phyloP scores from a whole-genome alignment of 2,888 invertebrate genomes.

The Campaea margaritaria region DNA sequence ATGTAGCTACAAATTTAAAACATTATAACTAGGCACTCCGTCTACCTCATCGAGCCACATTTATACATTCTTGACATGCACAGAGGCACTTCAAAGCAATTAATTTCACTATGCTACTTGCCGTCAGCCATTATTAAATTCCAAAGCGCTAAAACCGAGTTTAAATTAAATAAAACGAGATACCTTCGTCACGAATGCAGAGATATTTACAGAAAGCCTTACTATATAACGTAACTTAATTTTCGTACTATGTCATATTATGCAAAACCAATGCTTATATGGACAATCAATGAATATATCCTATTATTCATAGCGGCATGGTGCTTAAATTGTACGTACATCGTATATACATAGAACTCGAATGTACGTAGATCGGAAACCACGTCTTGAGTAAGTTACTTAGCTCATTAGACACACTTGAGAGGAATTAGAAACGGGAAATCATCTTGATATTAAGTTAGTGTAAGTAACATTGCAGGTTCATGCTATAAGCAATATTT shows the following conservation, averaged over 20 bases:
- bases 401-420: slow-evolving; percentile 52
- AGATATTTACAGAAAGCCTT: neutral
- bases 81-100: slow-evolving; percentile 27
- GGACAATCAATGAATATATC: neutral
- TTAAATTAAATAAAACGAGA: slow-evolving; percentile 23
- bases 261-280: too few relatives aligned
- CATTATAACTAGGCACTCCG: slow-evolving; percentile 11
- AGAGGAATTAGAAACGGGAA: slow-evolving; percentile 46
- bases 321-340: neutral
- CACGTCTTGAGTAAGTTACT: slow-evolving; percentile 49
- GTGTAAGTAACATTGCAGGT: too few relatives aligned
- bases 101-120: slow-evolving; percentile 24
- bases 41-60: slow-evolving; percentile 11
- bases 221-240: neutral
- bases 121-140: slow-evolving; percentile 26
- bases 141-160: slow-evolving; percentile 16
- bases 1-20: slow-evolving; percentile 12
- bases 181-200: slow-evolving; percentile 39
- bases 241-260: neutral
- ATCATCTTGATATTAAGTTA: too few relatives aligned
- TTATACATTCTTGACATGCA: slow-evolving; percentile 28
- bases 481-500: too few relatives aligned
- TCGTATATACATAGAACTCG: slow-evolving; percentile 5
- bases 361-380: slow-evolving; percentile 38
- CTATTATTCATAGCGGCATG: slow-evolving; percentile 7